Conservation (phyloP, 2,113 vertebrate species). For the Sturnira hondurensis region DNA sequence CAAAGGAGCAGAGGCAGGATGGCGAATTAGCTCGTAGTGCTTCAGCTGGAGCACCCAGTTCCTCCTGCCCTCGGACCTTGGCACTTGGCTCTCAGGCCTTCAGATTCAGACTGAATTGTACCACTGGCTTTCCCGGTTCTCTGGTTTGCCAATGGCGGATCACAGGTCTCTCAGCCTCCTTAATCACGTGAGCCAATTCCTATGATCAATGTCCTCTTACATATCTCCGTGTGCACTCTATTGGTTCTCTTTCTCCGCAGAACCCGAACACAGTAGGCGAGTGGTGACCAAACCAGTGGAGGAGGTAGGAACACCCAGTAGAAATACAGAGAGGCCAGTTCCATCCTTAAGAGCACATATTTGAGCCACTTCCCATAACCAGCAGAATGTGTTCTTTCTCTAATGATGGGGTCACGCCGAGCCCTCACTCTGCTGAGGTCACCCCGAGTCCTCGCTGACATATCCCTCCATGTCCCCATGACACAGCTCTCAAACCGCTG, state of each 20-base stretch:
- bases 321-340: background rate
- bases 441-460: background rate
- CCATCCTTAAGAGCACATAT: background rate
- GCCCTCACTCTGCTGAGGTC: background rate
- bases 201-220: background rate
- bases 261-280: background rate
- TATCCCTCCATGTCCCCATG: background rate
- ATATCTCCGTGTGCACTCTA: background rate
- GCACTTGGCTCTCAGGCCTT: background rate
- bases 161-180: background rate
- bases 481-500: background rate
- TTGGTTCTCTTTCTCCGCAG: background rate
- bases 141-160: background rate
- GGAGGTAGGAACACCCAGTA: background rate
- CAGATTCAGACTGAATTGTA: background rate
- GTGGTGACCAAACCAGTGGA: background rate
- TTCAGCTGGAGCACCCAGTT: background rate
- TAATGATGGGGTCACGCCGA: background rate
- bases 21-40: background rate
- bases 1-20: background rate
- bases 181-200: background rate
- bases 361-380: background rate
- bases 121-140: background rate
- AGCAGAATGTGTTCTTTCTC: background rate
- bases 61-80: background rate